Evolutionary conservation across 2,888 invertebrate species (phyloP).

Genomic region (Drosophila neoperkinsi): DNA sequence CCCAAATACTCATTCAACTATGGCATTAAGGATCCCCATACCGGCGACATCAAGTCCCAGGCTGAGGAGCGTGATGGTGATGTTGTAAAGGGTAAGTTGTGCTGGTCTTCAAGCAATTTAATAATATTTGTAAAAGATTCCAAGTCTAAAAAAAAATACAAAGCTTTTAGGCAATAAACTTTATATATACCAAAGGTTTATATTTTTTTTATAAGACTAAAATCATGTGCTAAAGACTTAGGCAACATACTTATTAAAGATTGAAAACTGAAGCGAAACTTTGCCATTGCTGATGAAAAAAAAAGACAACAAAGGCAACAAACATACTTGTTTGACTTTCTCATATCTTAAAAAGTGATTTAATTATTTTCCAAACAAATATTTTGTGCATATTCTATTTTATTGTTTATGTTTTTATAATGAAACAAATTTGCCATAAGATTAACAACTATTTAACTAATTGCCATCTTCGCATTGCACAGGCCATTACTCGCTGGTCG

Average conservation of each 20-base stretch:
- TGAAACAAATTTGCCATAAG: slow-evolving; percentile 1
- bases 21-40: slow-evolving; percentile 89
- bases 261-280: background rate
- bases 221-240: slow-evolving; percentile 12
- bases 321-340: slow-evolving; percentile 45
- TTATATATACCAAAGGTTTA: background rate
- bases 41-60: slow-evolving; percentile 90
- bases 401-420: background rate
- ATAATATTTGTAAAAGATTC: too few relatives aligned
- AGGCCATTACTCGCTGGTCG: slow-evolving; percentile 87
- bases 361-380: background rate
- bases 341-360: background rate
- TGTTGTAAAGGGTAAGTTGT: slow-evolving; percentile 87
- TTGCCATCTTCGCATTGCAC: background rate
- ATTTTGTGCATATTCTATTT: background rate
- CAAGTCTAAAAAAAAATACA: background rate
- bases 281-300: slow-evolving; percentile 16
- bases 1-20: slow-evolving; percentile 90
- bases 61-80: slow-evolving; percentile 90
- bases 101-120: background rate
- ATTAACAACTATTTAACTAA: slow-evolving; percentile 7
- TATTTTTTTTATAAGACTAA: background rate
- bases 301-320: slow-evolving; percentile 23
- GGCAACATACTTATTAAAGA: slow-evolving; percentile 20
- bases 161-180: too few relatives aligned